Base-by-base conservation (phyloP, 2,888 invertebrate genomes). In the Chouioia cunea region DNA sequence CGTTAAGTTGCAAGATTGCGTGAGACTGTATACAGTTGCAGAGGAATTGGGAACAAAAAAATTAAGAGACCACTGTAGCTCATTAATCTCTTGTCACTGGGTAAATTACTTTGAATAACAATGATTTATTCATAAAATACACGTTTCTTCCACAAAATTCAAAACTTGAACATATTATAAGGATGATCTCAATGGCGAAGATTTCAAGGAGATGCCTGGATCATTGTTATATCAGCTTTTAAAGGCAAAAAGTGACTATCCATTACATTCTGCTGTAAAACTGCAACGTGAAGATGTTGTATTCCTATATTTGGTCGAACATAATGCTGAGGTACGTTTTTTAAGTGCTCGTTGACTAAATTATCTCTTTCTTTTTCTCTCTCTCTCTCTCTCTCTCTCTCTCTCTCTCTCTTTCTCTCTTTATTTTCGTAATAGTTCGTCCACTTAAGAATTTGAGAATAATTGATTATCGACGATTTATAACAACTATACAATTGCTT, bases 141-240 rank as follows among this genome's bases (percentile, higher is more conserved):
- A 52, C 44, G 44, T 44, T n/a, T 56, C 10, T 50, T 15, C 23
- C 15, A n/a, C 15, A 53, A 10, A 68, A 14, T 50, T 23, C 36
- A 22, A 15, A 47, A 68, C 18, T 48, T 43, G 14, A 23, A 36
- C 43, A 56, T 70, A 44, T 69, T 79, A 78, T 15, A 81, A 93
- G 93, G 93, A 89, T 81, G 90, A 91, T 79, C 89, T 91, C 78
- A 88, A 88, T 1, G 88, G 88, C 54, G 93, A 94, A 60, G 97
- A 98, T 86, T 98, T 98, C 86, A 93, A 92, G 59, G 93, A 94
- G 83, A 96, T 98, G 96, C 93, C 95, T 0, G 97, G 97, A 0
- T 92, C 95, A 0, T 87, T 97, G 56, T 87, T 97, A 50, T 97
- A 95, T 83, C 91, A 94, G 79, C 94, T 98, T 93, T 88, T 98